phyloP scores from a whole-genome alignment of 2,113 vertebrate species.

The Rafetus swinhoei region DNA sequence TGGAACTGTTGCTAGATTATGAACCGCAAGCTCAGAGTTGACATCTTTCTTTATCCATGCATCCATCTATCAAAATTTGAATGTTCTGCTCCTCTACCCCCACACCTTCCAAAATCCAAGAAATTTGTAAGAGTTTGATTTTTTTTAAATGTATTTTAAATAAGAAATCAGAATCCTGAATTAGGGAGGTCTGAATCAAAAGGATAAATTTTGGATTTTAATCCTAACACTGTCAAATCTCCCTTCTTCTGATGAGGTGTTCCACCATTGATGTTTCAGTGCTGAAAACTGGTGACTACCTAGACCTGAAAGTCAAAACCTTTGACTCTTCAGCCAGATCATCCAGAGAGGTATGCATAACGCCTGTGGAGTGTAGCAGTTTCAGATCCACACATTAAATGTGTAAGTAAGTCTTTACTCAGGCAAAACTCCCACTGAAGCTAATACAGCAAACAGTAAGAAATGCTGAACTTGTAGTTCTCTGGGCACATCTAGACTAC shows the following conservation, averaged over 20 bases:
- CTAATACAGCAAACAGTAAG: not conserved
- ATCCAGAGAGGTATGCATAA: rapidly evolving
- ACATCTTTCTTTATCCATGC: constrained; percentile 45
- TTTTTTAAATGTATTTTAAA: not conserved
- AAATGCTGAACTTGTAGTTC: not conserved
- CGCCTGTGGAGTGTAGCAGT: not conserved
- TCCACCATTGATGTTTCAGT: rapidly evolving
- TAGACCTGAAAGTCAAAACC: not conserved
- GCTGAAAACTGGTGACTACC: not conserved
- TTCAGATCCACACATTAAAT: not conserved
- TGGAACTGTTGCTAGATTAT: constrained; percentile 58
- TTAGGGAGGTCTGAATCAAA: not conserved
- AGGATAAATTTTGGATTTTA: not conserved
- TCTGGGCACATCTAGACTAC: too few species aligned
- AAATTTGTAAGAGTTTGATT: not conserved
- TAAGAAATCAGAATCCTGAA: constrained; percentile 11
- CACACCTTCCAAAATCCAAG: not conserved
- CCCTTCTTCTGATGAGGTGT: not conserved
- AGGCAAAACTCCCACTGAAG: not conserved
- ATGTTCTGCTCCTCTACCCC: not conserved
- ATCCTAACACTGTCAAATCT: not conserved
- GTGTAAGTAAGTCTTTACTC: not conserved
- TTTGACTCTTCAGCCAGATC: not conserved
- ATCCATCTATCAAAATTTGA: constrained; percentile 54
- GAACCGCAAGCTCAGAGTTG: constrained; percentile 34